phyloP scores from a whole-genome alignment of 2,113 vertebrate species.

The Alosa alosa region DNA sequence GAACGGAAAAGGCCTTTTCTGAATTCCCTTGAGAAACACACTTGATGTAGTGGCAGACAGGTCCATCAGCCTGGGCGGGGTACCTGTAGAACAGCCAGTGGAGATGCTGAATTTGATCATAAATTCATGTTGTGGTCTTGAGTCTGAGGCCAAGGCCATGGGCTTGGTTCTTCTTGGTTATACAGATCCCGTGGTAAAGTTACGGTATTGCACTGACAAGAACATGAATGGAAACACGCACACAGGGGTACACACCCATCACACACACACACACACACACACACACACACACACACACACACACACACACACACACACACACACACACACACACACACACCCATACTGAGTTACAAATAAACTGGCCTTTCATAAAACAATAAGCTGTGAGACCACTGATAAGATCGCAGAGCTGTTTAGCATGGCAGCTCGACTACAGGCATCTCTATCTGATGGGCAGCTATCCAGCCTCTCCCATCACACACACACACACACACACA shows the following conservation, averaged over 20 bases:
- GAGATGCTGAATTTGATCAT: background rate
- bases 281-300: slow-evolving; percentile 3
- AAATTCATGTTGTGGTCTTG: background rate
- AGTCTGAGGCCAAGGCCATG: background rate
- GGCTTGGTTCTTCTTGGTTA: background rate
- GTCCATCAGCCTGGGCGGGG: background rate
- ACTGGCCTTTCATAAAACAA: slow-evolving; percentile 10
- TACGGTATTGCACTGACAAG: background rate
- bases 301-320: slow-evolving; percentile 12
- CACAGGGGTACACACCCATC: background rate
- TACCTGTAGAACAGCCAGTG: background rate
- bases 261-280: slow-evolving; percentile 2
- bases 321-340: slow-evolving; percentile 4
- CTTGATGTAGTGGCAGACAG: background rate
- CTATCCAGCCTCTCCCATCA: background rate
- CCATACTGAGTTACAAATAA: background rate
- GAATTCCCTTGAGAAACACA: background rate
- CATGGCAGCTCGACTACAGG: slow-evolving; percentile 9
- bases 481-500: slow-evolving; percentile 3
- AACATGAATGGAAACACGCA: background rate
- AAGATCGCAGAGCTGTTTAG: background rate
- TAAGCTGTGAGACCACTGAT: background rate
- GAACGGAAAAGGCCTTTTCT: background rate
- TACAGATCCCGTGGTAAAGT: background rate
- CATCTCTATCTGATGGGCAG: slow-evolving; percentile 2